phyloP scores from a whole-genome alignment of 2,797 vertebrate genomes.

The Poeciliopsis infans region DNA sequence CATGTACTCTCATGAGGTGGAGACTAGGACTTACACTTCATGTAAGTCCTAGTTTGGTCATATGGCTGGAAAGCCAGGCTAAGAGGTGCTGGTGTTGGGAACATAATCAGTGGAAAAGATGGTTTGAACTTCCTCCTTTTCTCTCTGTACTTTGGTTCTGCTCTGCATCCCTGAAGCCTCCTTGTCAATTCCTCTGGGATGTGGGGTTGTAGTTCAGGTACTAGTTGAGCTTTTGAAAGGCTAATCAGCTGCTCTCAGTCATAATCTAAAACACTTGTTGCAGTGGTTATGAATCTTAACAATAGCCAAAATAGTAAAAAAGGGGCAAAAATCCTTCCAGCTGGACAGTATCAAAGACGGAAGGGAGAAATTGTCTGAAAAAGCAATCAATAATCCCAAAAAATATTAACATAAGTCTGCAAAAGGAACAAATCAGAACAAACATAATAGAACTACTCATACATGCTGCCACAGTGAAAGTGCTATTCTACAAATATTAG shows the following conservation, averaged over 20 bases:
- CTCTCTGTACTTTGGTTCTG: background rate
- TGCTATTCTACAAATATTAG: background rate
- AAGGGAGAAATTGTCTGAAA: background rate
- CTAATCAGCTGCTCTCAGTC: background rate
- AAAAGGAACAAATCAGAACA: background rate
- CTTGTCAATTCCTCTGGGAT: background rate
- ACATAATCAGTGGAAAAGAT: background rate
- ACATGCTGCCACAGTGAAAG: background rate
- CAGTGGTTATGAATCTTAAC: background rate
- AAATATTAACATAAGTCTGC: background rate
- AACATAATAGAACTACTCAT: background rate
- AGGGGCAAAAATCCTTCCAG: background rate
- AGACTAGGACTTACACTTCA: no score
- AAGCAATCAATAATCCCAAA: background rate
- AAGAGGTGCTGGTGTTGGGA: background rate
- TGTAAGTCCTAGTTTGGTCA: background rate
- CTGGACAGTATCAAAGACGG: background rate
- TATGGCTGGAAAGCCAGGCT: background rate
- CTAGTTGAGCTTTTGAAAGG: background rate
- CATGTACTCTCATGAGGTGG: no score
- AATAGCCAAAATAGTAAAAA: background rate
- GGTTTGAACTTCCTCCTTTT: background rate
- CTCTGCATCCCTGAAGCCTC: background rate
- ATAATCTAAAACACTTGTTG: background rate
- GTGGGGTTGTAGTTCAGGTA: background rate